Percentiles rank a stretch among this genome's conserved stretches.
Evolutionary conservation across 2,797 vertebrate species (phyloP).

Genomic region (Gastrophryne carolinensis): DNA sequence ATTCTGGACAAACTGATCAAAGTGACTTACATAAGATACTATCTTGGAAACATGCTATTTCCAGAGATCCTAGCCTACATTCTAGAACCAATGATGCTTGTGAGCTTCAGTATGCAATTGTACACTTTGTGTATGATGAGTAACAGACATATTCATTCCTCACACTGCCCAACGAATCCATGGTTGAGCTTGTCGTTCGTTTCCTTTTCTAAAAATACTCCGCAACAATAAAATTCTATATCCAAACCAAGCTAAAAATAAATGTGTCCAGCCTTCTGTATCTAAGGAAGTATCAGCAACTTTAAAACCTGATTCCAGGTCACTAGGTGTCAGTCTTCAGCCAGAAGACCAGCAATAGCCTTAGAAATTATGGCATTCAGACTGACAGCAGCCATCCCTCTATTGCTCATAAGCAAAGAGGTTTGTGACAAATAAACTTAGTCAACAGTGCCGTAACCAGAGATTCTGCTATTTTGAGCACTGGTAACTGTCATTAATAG

Average conservation of each 20-base stretch:
- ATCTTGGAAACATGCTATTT: constrained; percentile 71
- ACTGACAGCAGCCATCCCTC: no score
- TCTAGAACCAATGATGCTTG: no score
- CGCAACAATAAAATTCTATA: not conserved
- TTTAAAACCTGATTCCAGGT: not conserved
- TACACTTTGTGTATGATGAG: no score
- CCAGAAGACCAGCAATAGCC: no score
- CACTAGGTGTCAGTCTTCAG: no score
- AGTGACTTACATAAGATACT: constrained; percentile 65
- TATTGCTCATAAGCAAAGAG: no score
- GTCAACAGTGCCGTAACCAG: no score
- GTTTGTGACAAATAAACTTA: no score
- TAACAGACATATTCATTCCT: not conserved
- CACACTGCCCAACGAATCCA: constrained; percentile 64
- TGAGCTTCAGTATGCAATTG: no score
- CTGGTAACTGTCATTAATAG: no score
- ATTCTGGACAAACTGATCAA: constrained; percentile 58
- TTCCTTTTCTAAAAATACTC: constrained; percentile 62
- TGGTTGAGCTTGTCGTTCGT: constrained; percentile 74
- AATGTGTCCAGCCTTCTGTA: not conserved
- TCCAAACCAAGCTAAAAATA: not conserved
- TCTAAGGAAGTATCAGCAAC: not conserved
- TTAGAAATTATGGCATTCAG: no score
- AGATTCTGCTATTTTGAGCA: no score
- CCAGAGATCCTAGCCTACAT: not conserved